A percentile compares a stretch with the other conserved stretches of the same genome.
phyloP scores from a whole-genome alignment of 2,797 vertebrate species.

The Smutsia gigantea region DNA sequence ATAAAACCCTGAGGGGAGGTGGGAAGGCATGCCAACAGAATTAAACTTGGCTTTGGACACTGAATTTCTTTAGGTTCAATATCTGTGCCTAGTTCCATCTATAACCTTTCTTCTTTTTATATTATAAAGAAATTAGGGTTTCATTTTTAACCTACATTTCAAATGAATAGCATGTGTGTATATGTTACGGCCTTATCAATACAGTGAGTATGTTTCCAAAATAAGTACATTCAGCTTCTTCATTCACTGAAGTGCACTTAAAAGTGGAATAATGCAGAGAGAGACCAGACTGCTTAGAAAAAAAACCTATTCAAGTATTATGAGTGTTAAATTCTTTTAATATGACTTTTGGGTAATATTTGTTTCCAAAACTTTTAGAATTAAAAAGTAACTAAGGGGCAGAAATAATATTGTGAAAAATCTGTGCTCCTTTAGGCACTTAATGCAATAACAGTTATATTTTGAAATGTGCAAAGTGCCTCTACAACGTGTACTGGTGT shows the following conservation, averaged over 20 bases:
- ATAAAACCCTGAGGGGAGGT: neutral
- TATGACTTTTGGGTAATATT: neutral
- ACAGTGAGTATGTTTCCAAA: neutral
- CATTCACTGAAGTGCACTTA: neutral
- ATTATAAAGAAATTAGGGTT: neutral
- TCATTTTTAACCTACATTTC: neutral
- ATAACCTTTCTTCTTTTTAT: neutral
- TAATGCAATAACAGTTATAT: neutral
- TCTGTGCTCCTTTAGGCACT: constrained; percentile 13
- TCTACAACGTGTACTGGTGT: constrained; percentile 21
- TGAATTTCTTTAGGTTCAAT: neutral
- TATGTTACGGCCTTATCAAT: accelerated
- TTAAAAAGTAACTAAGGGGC: constrained; percentile 19
- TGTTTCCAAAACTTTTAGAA: neutral
- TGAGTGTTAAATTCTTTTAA: neutral
- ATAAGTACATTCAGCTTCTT: neutral
- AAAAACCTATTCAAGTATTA: neutral
- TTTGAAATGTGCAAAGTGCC: constrained; percentile 54
- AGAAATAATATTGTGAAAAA: constrained; percentile 53
- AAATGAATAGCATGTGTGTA: neutral
- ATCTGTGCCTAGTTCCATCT: neutral
- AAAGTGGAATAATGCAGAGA: neutral
- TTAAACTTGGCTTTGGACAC: neutral
- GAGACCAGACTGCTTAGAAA: neutral
- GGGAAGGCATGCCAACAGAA: neutral